Evolutionary conservation across 1,140 invertebrate genomes (phyloP), one percentile per base, ranked within the genome.

Genomic region (Hycleus phaleratus): DNA sequence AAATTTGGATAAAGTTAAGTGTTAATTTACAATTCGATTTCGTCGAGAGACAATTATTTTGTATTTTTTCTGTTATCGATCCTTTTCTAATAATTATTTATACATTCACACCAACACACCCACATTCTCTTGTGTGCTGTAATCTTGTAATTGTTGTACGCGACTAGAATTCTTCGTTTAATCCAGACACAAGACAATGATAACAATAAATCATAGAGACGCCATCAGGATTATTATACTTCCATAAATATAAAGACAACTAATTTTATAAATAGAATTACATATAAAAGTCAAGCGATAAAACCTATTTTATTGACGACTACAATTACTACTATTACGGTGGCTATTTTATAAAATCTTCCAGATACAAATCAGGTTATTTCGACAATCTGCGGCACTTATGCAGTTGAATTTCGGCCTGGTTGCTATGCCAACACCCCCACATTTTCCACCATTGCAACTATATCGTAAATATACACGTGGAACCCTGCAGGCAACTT

Each of bases 381-480:
- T 32, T 32, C 32, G 1, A 32, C 32, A 32, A 32, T 32, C 32
- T 32, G 32, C 32, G 1, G 32, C 32, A 32, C 7, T 32, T 32
- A 32, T 32, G 32, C 32, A 32, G 32, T 32, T 7, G 32, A 32
- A 32, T 53, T 38, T 53, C 51, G 25, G 10, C 38, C 26, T 26
- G 38, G 60, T 61, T 61, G 39, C 60, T 55, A 61, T 61, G 60
- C 60, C 60, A 61, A 61, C 60, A 26, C 58, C 60, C 60, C 51
- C 46, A 0, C 32, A 53, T 53, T 53, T 53, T 24, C 46, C 51
- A 24, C 39, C 32, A 45, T 58, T 61, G 60, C 56, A 61, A 32
- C 32, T 5, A 18, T 18, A 61, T 55, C 59, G 56, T 61, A 61
- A 61, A 61, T 49, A 61, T 55, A 61, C 60, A 49, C 52, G 32